A percentile compares a stretch with the other conserved stretches of the same genome.
Conservation (phyloP, 2,113 vertebrate genomes). For the Mellivora capensis region DNA sequence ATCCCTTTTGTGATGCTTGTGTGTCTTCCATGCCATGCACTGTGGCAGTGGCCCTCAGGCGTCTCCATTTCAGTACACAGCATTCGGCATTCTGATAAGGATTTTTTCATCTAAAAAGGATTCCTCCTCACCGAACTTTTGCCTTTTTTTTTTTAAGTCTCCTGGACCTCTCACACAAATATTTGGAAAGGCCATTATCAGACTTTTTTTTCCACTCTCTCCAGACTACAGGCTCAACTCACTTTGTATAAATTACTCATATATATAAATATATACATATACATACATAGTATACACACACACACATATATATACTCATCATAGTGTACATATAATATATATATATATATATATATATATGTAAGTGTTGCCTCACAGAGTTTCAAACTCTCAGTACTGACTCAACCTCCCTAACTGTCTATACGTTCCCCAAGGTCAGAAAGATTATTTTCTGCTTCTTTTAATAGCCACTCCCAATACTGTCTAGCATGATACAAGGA, state of each 20-base stretch:
- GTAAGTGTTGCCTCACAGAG: conserved; percentile 5
- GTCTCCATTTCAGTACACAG: neutral
- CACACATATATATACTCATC: neutral
- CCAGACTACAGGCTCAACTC: neutral
- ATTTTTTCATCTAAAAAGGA: conserved; percentile 26
- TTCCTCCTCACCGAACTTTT: conserved; percentile 3
- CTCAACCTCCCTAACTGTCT: neutral
- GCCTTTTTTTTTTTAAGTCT: neutral
- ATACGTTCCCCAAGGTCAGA: neutral
- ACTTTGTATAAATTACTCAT: neutral
- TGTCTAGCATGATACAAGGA: conserved; percentile 10
- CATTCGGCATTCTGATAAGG: neutral
- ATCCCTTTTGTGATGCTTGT: conserved; percentile 5
- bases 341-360: neutral
- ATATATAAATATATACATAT: neutral
- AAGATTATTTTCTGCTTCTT: conserved; percentile 22
- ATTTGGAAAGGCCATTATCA: conserved; percentile 8
- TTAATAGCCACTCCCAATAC: neutral
- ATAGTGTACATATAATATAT: neutral
- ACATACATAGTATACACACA: neutral
- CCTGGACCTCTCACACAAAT: neutral
- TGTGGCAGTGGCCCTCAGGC: neutral
- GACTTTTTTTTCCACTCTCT: conserved; percentile 35
- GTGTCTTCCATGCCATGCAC: neutral
- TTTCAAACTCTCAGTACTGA: conserved; percentile 5